Percentiles rank a stretch among this genome's conserved stretches.
Conservation (phyloP, 2,888 invertebrate species). For the Orthosia cruda region DNA sequence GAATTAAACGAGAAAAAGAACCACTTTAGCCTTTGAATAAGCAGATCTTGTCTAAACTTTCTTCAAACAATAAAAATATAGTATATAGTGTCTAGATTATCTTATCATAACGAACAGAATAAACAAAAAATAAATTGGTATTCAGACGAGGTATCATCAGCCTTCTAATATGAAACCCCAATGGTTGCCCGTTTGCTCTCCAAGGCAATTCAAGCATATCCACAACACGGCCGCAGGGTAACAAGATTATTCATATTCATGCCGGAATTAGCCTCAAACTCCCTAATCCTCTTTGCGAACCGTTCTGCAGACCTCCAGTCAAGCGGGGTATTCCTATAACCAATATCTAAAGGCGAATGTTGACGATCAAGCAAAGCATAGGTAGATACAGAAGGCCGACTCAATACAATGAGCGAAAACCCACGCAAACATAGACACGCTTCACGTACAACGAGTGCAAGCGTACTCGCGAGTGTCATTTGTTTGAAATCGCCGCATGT, state of each 20-base stretch:
- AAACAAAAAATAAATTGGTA: neutral
- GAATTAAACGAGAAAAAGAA: neutral
- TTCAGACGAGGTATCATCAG: neutral
- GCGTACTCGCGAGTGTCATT: neutral
- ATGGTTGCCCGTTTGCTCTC: neutral
- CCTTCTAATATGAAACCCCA: neutral
- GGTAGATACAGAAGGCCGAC: neutral
- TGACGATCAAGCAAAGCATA: neutral
- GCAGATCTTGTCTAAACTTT: too few relatives aligned
- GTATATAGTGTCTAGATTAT: too few relatives aligned
- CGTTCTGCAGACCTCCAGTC: slow-evolving; percentile 23
- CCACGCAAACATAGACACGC: neutral
- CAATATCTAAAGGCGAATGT: slow-evolving; percentile 32
- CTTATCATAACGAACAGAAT: neutral
- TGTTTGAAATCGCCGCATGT: neutral
- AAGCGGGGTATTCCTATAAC: slow-evolving; percentile 34
- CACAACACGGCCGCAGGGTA: slow-evolving; percentile 19
- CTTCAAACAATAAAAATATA: neutral
- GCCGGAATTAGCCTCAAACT: slow-evolving; percentile 30
- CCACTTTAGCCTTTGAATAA: too few relatives aligned
- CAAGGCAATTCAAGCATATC: neutral
- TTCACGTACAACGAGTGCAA: neutral
- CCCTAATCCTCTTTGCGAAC: slow-evolving; percentile 44
- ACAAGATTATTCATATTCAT: slow-evolving; percentile 53
- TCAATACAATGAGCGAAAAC: neutral